phyloP scores from a whole-genome alignment of 2,888 invertebrate genomes.

The Conus canariensis region DNA sequence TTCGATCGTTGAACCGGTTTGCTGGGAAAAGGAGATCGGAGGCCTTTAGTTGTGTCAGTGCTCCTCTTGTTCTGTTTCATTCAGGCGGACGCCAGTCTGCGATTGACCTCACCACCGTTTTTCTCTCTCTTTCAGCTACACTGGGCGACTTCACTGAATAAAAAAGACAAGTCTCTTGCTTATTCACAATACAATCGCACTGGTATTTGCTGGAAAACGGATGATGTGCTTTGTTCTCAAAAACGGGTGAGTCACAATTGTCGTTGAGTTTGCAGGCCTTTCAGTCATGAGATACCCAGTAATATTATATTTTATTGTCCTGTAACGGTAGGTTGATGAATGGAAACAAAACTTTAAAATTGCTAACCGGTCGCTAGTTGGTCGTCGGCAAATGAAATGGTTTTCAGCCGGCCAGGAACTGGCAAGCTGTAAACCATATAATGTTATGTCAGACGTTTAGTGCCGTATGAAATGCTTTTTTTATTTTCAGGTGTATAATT shows the following conservation, averaged over 20 bases:
- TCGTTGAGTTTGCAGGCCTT: background rate
- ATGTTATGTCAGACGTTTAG: no score
- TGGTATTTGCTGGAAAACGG: background rate
- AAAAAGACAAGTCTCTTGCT: no score
- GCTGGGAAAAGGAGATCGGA: background rate
- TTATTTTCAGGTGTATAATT: no score
- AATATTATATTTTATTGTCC: no score
- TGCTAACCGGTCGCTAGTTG: no score
- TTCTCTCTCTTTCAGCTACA: background rate
- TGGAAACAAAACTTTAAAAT: no score
- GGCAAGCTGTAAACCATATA: no score
- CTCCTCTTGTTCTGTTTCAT: background rate
- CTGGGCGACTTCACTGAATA: background rate
- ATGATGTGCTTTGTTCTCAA: background rate
- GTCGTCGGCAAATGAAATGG: no score
- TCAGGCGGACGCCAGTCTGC: background rate
- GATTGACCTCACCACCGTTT: background rate
- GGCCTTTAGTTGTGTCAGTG: background rate
- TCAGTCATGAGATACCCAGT: background rate
- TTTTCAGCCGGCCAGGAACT: no score
- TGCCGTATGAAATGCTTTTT: no score
- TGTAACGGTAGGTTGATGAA: no score
- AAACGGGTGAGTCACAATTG: slow-evolving; percentile 5
- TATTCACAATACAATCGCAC: no score
- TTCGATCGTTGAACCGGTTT: slow-evolving; percentile 26